A percentile compares a stretch with the other conserved stretches of the same genome.
Conservation (phyloP, 2,888 invertebrate species). For the Pycnomerus fuliginosus region DNA sequence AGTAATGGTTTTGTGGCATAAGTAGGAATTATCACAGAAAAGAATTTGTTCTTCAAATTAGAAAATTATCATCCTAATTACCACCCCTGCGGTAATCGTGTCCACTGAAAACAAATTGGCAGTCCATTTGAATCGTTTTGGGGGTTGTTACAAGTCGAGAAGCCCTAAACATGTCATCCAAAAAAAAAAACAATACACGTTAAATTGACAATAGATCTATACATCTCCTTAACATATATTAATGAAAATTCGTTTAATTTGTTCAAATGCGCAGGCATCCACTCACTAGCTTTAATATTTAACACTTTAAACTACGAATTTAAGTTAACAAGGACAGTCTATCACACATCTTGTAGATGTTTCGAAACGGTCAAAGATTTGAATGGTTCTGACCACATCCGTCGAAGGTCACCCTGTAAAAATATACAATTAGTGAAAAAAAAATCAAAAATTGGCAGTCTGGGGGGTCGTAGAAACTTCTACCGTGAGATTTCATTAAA, state of each 20-base stretch:
- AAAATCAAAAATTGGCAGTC: neutral
- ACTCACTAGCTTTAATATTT: conserved; percentile 26
- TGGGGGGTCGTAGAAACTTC: too few species aligned
- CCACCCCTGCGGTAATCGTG: too few species aligned
- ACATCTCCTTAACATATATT: conserved; percentile 25
- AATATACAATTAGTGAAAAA: conserved; percentile 17
- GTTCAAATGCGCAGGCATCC: conserved; percentile 25
- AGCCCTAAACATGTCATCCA: too few species aligned
- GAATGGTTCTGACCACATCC: conserved; percentile 98
- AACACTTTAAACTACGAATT: conserved; percentile 29
- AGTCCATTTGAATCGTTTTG: too few species aligned
- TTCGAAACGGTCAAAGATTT: conserved; percentile 79
- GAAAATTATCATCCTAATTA: too few species aligned
- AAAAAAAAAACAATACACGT: too few species aligned
- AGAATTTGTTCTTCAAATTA: conserved; percentile 21
- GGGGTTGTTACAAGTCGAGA: neutral
- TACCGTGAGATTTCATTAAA: too few species aligned
- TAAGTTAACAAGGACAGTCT: conserved; percentile 35
- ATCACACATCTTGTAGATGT: conserved; percentile 75
- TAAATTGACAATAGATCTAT: conserved; percentile 35
- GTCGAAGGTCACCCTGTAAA: conserved; percentile 86
- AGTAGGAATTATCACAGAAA: conserved; percentile 23
- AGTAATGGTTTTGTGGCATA: conserved; percentile 10
- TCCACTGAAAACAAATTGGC: too few species aligned
- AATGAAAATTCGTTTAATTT: conserved; percentile 27